Evolutionary conservation across 2,888 invertebrate genomes (phyloP).

Genomic region (Rhagonycha fulva): DNA sequence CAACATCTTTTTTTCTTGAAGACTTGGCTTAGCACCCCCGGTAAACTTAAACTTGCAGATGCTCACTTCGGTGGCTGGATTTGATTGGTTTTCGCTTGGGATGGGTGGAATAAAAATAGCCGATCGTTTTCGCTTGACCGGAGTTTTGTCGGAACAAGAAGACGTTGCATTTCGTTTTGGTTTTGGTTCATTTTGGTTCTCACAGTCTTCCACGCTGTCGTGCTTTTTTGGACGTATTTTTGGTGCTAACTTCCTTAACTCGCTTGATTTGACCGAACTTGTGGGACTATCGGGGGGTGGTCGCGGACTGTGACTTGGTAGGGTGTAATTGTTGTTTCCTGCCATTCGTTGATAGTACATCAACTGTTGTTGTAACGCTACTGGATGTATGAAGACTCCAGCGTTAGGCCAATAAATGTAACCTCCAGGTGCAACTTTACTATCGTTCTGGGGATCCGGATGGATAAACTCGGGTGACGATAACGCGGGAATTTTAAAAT

Average conservation of each 20-base stretch:
- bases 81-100: constrained; percentile 73
- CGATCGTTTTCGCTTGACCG: constrained; percentile 76
- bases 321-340: constrained; percentile 54
- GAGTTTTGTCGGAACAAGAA: constrained; percentile 48
- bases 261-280: constrained; percentile 33
- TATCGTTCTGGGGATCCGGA: constrained; percentile 52
- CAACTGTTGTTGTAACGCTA: constrained; percentile 72
- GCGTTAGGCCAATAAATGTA: constrained; percentile 74
- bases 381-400: constrained; percentile 73
- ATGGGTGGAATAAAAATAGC: constrained; percentile 86
- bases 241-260: constrained; percentile 53
- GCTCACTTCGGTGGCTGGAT: constrained; percentile 76
- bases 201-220: constrained; percentile 35
- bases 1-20: constrained; percentile 91
- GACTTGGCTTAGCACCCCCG: constrained; percentile 84
- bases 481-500: constrained; percentile 37
- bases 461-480: constrained; percentile 35
- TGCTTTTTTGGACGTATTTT: constrained; percentile 42
- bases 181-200: constrained; percentile 59
- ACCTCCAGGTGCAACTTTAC: constrained; percentile 54
- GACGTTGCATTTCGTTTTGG: constrained; percentile 52
- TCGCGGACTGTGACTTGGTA: constrained; percentile 43
- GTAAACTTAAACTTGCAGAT: constrained; percentile 95
- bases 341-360: constrained; percentile 77
- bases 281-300: constrained; percentile 38